Evolutionary conservation across 2,113 vertebrate species (phyloP).

Genomic region (Hyperoodon ampullatus): DNA sequence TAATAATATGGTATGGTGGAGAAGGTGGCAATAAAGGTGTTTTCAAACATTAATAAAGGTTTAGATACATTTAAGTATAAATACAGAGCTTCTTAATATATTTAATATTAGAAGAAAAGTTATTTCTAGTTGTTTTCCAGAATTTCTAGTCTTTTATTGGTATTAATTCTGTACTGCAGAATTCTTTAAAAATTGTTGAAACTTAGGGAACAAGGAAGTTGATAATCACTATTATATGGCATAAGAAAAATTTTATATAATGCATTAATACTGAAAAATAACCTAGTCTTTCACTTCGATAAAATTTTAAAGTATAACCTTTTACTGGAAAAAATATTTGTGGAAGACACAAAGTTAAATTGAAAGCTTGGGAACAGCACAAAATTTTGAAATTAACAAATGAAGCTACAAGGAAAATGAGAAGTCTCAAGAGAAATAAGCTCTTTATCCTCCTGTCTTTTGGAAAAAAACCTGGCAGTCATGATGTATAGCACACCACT

Average conservation of each 20-base stretch:
- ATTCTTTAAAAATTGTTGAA: conserved; percentile 5
- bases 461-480: not conserved
- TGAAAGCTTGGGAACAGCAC: conserved; percentile 32
- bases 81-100: not conserved
- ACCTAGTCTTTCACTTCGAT: not conserved
- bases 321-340: not conserved
- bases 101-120: not conserved
- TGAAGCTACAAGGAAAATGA: conserved; percentile 36
- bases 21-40: not conserved
- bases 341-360: not conserved
- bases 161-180: not conserved
- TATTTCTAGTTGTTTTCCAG: conserved; percentile 11
- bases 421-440: not conserved
- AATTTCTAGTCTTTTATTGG: conserved; percentile 17
- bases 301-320: conserved; percentile 14
- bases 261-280: not conserved
- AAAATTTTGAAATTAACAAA: not conserved
- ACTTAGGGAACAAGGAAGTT: not conserved
- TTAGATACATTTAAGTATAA: not conserved
- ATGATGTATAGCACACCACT: not conserved
- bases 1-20: not conserved
- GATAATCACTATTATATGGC: not conserved
- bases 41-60: conserved; percentile 35
- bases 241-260: not conserved
- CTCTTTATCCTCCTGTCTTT: not conserved